phyloP scores from a whole-genome alignment of 2,797 vertebrate species.

The Sebastes ruberrimus region DNA sequence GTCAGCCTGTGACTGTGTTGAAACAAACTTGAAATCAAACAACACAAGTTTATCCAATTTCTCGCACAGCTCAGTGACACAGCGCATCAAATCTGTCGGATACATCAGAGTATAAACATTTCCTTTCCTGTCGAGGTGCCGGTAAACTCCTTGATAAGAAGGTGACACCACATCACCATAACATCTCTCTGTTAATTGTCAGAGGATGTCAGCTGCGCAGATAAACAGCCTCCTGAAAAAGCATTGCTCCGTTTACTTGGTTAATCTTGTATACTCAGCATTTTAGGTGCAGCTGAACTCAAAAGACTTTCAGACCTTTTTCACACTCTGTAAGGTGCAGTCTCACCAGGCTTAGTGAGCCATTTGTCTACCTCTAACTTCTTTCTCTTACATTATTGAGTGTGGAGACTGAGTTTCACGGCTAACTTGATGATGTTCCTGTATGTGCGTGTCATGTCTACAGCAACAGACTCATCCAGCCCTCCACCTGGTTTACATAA shows the following conservation, averaged over 20 bases:
- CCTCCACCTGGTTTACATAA: slow-evolving; percentile 39
- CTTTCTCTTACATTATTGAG: background rate
- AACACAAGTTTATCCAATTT: background rate
- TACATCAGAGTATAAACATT: background rate
- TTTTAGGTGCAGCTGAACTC: background rate
- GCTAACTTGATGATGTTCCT: background rate
- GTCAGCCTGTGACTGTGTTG: background rate
- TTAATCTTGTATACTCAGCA: background rate
- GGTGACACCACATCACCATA: background rate
- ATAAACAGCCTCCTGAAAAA: background rate
- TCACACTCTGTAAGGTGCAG: background rate
- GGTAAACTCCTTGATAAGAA: background rate
- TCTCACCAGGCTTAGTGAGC: background rate
- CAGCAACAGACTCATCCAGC: slow-evolving; percentile 14
- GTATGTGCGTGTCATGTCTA: slow-evolving; percentile 4
- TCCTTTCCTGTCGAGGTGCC: background rate
- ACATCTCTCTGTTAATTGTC: slow-evolving; percentile 6
- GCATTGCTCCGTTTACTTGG: background rate
- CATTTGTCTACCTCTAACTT: background rate
- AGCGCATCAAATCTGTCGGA: background rate
- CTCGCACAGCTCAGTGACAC: background rate
- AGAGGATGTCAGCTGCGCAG: background rate
- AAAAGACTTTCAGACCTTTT: background rate
- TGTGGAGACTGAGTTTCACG: background rate
- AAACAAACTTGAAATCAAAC: background rate